Evolutionary conservation across 2,797 vertebrate genomes (phyloP).

Genomic region (Acanthurus leucopareius): DNA sequence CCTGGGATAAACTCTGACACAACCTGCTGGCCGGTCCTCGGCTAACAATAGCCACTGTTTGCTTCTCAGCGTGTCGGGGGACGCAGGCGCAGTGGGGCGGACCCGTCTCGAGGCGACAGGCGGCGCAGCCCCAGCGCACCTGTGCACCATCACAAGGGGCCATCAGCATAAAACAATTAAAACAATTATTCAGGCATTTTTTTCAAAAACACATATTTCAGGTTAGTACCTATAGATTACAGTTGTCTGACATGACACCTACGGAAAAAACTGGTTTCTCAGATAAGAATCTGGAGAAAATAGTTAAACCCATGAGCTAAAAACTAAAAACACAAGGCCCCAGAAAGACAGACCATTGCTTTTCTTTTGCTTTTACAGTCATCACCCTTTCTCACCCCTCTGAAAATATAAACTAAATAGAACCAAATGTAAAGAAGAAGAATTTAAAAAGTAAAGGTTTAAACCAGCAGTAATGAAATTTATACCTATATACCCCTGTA

Average conservation of each 20-base stretch:
- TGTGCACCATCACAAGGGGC: slow-evolving; percentile 43
- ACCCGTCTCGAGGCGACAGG: neutral
- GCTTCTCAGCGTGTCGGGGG: slow-evolving; percentile 49
- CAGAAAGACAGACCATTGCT: too few species aligned
- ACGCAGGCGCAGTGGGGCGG: slow-evolving; percentile 82
- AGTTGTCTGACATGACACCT: neutral
- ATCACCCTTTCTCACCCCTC: too few species aligned
- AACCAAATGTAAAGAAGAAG: neutral
- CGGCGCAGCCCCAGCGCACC: slow-evolving; percentile 73
- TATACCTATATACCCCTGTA: too few species aligned
- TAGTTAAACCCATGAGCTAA: too few species aligned
- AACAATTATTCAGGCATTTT: slow-evolving; percentile 6
- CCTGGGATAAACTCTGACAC: slow-evolving; percentile 59
- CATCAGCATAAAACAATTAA: slow-evolving; percentile 6
- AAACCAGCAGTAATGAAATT: neutral
- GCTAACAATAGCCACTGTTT: slow-evolving; percentile 83
- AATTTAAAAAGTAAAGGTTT: neutral
- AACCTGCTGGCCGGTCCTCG: slow-evolving; percentile 56
- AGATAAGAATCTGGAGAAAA: neutral
- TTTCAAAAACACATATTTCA: neutral
- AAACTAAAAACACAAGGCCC: too few species aligned
- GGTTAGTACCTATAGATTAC: neutral
- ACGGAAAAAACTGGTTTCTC: neutral
- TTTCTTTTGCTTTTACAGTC: too few species aligned
- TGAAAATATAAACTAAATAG: neutral